Evolutionary conservation across 2,888 invertebrate genomes (phyloP).

Genomic region (Macrophya annulata): DNA sequence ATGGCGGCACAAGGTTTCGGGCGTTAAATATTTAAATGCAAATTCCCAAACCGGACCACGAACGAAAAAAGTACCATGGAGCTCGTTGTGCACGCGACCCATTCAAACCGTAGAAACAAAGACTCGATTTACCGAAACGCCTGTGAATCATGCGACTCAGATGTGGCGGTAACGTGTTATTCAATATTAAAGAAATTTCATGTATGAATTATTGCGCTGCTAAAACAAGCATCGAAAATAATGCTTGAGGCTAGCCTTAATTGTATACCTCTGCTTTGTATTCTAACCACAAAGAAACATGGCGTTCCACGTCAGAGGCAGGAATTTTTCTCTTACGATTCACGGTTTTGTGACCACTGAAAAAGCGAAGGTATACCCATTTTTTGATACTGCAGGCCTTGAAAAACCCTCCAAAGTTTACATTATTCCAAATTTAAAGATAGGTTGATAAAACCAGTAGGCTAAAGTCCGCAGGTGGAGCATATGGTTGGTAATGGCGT

Average conservation of each 20-base stretch:
- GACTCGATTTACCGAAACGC: conserved; percentile 80
- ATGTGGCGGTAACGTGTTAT: conserved; percentile 79
- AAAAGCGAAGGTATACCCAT: background rate
- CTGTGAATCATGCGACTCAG: conserved; percentile 83
- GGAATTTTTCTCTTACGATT: background rate
- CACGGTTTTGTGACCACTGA: background rate
- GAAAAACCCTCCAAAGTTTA: background rate
- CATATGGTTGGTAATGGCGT: background rate
- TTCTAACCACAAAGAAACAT: background rate
- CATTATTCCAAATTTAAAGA: background rate
- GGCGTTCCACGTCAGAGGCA: background rate
- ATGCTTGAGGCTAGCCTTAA: too few relatives aligned
- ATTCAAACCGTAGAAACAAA: conserved; percentile 85
- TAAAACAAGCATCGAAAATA: background rate
- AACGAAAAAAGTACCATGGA: conserved; percentile 80
- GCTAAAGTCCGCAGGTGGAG: background rate
- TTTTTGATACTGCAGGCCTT: background rate
- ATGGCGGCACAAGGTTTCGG: conserved; percentile 87
- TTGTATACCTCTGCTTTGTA: background rate
- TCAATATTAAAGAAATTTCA: background rate
- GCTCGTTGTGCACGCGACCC: conserved; percentile 82
- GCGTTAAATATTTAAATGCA: conserved; percentile 90
- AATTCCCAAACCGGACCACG: conserved; percentile 90
- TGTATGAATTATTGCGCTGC: background rate
- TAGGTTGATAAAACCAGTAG: background rate